Evolutionary conservation across 2,797 vertebrate genomes (phyloP).

Genomic region (Iguana delicatissima): DNA sequence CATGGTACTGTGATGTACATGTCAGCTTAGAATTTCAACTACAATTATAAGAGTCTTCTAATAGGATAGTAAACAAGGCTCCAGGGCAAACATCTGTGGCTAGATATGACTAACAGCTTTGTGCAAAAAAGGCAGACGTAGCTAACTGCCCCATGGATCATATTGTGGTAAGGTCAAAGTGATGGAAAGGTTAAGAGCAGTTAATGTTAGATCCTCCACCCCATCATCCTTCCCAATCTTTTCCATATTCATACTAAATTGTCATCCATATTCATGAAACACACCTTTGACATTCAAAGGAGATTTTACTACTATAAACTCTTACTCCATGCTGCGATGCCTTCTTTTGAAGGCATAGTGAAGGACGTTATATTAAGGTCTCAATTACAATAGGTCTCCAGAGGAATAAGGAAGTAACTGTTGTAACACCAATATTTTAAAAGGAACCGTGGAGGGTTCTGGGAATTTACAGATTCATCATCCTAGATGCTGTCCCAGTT

Average conservation of each 20-base stretch:
- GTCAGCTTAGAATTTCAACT: constrained; percentile 81
- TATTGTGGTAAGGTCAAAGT: constrained; percentile 56
- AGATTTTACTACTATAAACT: constrained; percentile 56
- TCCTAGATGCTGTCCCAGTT: neutral
- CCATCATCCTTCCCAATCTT: constrained; percentile 64
- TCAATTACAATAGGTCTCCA: constrained; percentile 34
- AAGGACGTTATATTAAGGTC: constrained; percentile 61
- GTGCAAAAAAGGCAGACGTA: constrained; percentile 69
- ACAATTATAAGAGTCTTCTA: constrained; percentile 82
- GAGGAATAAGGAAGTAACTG: constrained; percentile 46
- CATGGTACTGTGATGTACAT: constrained; percentile 70
- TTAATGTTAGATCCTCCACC: constrained; percentile 77
- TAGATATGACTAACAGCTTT: constrained; percentile 79
- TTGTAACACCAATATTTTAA: constrained; percentile 17
- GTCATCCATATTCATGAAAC: constrained; percentile 82
- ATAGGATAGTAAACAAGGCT: constrained; percentile 80
- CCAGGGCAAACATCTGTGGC: constrained; percentile 71
- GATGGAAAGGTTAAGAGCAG: constrained; percentile 74
- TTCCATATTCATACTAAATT: constrained; percentile 77
- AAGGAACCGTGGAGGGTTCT: neutral
- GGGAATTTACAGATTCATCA: neutral
- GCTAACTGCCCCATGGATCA: constrained; percentile 69
- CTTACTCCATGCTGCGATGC: constrained; percentile 62
- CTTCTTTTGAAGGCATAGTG: constrained; percentile 65
- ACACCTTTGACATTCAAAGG: constrained; percentile 63